Evolutionary conservation across 2,888 invertebrate species (phyloP).

Genomic region (Andrena fulva): DNA sequence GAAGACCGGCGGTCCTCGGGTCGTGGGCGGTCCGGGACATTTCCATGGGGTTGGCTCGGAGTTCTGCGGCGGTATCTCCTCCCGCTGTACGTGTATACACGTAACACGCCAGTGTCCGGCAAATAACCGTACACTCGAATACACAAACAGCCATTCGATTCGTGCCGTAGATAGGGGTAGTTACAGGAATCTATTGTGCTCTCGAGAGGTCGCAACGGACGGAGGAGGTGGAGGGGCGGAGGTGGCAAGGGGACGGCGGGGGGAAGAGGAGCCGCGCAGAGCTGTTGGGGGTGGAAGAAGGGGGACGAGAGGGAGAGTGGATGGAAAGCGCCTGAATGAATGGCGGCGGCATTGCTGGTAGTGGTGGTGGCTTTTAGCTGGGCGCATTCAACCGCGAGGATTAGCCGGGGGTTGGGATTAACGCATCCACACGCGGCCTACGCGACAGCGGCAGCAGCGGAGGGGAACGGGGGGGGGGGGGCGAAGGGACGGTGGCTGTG

Average conservation of each 20-base stretch:
- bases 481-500: conserved; percentile 19
- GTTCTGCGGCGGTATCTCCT: background rate
- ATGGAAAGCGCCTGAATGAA: conserved; percentile 71
- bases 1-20: background rate
- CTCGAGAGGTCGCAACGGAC: conserved; percentile 70
- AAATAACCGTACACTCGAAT: conserved; percentile 80
- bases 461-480: background rate
- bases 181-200: conserved; percentile 81
- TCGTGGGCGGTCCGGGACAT: conserved; percentile 21
- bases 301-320: conserved; percentile 32
- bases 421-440: conserved; percentile 69
- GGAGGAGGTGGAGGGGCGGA: conserved; percentile 43
- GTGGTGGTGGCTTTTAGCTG: conserved; percentile 75
- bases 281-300: conserved; percentile 8
- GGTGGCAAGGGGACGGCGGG: conserved; percentile 29
- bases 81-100: conserved; percentile 16
- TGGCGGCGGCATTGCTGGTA: conserved; percentile 66
- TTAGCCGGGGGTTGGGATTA: conserved; percentile 72
- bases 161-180: conserved; percentile 78
- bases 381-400: conserved; percentile 76
- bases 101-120: conserved; percentile 72
- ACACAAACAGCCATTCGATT: conserved; percentile 80
- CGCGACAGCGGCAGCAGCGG: conserved; percentile 34
- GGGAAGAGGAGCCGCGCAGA: background rate
- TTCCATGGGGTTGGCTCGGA: conserved; percentile 16